phyloP scores from a whole-genome alignment of 2,113 vertebrate genomes.

The Gavia stellata region DNA sequence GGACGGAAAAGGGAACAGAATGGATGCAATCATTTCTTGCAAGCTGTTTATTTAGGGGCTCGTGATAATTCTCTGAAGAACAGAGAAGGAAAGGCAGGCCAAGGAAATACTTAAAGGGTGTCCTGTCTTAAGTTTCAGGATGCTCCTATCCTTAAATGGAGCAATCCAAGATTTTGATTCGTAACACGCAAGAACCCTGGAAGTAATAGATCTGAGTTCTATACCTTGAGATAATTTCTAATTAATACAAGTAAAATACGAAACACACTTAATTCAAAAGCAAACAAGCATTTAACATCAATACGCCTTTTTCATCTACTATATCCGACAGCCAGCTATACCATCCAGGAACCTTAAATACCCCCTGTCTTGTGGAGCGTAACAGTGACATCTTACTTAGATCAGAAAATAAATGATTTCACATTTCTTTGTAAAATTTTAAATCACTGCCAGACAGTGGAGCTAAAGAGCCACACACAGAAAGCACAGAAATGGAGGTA shows the following conservation, averaged over 20 bases:
- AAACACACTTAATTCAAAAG: background rate
- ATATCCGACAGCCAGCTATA: background rate
- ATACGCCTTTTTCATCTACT: background rate
- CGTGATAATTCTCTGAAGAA: background rate
- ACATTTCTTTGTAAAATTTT: background rate
- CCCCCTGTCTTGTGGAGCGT: background rate
- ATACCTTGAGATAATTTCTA: background rate
- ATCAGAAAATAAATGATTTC: background rate
- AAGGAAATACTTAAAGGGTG: background rate
- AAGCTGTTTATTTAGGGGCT: background rate
- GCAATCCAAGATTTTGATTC: background rate
- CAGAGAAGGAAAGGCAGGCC: background rate
- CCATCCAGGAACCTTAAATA: background rate
- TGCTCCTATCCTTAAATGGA: background rate
- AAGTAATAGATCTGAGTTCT: background rate
- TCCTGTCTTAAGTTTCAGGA: background rate
- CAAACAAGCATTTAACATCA: background rate
- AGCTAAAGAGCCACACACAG: slow-evolving; percentile 65
- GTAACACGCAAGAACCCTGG: background rate
- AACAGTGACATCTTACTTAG: slow-evolving; percentile 1
- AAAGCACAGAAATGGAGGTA: background rate
- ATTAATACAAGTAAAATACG: background rate
- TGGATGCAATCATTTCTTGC: background rate
- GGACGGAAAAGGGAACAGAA: background rate
- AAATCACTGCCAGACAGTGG: slow-evolving; percentile 69